Base-by-base conservation (phyloP, 1,140 invertebrate genomes). In the Drosophila mayri region DNA sequence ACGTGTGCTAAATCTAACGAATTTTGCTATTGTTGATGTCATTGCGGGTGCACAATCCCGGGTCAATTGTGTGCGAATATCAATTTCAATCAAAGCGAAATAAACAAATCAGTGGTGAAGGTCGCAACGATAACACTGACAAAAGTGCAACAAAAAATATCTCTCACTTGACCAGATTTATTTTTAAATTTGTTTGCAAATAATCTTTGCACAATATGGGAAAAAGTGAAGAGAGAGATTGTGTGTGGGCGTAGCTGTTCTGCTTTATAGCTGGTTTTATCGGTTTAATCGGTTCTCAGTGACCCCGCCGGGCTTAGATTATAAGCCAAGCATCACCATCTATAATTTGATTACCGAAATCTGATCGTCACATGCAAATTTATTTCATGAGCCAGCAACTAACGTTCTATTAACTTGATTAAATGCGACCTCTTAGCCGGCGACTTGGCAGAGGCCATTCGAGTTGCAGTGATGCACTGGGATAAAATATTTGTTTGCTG, bases 311-410 rank as follows among this genome's bases (percentile, higher is more conserved):
- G 35, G 41, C 55, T 58, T 59, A 46, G 44, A 76, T 52, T 76
- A 76, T 67, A 54, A 22, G 37, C 50, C 73, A 47, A 44, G 32
- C 32, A 66, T 67, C 73, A 67, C 63, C 54, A 76, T 76, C 74
- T 76, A 76, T 76, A 76, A 77, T 77, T 77, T 77, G 63, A 77
- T 68, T 68, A 54, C 63, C 77, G 41, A 55, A 76, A 77, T 77
- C 74, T 44, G 73, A 77, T 76, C 55, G 73, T 44, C 47, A 32
- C 73, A 77, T 77, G 74, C 63, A 30, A 77, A 77, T 77, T 76
- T 44, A 77, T 76, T 67, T 73, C 74, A 76, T 76, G 74, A 54
- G 35, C 54, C 14, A 22, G 18, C 18, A 9, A 25, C 52, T 20
- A 37, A 60, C 64, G 74, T 55, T 77, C 74, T 76, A 77, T 77